Base-by-base conservation (phyloP, 2,888 invertebrate species). In the Taenaris catops region DNA sequence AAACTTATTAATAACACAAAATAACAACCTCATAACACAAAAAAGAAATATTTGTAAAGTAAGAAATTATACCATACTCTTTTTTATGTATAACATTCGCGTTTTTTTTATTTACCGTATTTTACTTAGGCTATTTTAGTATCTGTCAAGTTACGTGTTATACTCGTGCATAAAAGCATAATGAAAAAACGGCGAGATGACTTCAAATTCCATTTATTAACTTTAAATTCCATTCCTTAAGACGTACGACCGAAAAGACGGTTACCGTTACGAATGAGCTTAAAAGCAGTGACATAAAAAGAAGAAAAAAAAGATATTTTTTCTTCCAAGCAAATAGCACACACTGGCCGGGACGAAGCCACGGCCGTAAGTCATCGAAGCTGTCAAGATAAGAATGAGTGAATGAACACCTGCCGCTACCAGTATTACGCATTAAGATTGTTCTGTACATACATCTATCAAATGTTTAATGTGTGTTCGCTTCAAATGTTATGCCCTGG, bases 321-420 rank as follows among this genome's bases (percentile, higher is more conserved):
- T 56, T 68, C 69, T 71, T 68, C 70, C 63, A 63, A 70, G 63
- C 68, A 71, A 80, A 81, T 71, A 75, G 72, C 67, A 79, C 67
- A 79, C 75, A 75, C 72, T 68, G 65, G 52, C 61, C 63, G 66
- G 65, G 62, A 56, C 58, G 58, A 50, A 54, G 60, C 44, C 63
- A 57, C 60, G 56, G 63, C 57, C 79, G 80, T 86, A 83, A 81
- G 75, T 86, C 84, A 86, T 84, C 80, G 73, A 70, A 74, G 68
- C 80, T 86, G 84, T 81, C 84, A 76, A 81, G 84, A 84, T 84
- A 83, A 84, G 79, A 83, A 78, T 78, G 80, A 81, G 62, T 75
- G 80, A 83, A 80, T 75, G 81, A 74, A 75, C 83, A 83, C 81
- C 81, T 83, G 83, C 79, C 65, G 75, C 84, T 67, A 79, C 84